Base-by-base conservation (phyloP, 2,113 vertebrate genomes). In the Zapornia atra region DNA sequence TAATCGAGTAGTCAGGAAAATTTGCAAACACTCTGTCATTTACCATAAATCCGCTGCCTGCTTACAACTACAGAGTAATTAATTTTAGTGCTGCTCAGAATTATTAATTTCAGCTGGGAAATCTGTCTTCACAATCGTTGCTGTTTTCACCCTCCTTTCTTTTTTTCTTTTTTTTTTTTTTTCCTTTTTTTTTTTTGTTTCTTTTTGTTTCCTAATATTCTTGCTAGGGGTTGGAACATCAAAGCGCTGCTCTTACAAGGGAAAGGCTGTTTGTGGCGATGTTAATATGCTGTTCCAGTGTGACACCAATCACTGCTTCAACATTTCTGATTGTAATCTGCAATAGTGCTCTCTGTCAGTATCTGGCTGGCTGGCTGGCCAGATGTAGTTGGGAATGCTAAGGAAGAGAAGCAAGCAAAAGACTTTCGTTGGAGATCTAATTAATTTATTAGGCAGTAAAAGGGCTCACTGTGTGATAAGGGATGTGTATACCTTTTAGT, bases 21-120 rank as follows among this genome's bases (percentile, higher is more conserved):
- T 98, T 98, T 98, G 97, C 97, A 98, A 98, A 98, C 97, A 97
- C 95, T 97, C 97, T 98, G 97, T 98, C 97, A 97, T 97, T 98
- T 98, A 96, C 97, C 96, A 97, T 99, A 99, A 98, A 99, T 98
- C 98, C 98, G 68, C 98, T 98, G 97, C 98, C 98, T 98, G 97
- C 98, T 97, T 97, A 96, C 75, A 97, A 97, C 94, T 96, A 92
- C 81, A 72, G 88, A 97, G 96, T 96, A 98, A 98, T 98, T 98
- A 98, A 98, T 98, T 98, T 98, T 95, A 97, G 88, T 97, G 90
- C 89, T 96, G 91, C 88, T 97, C 92, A 97, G 97, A 98, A 97
- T 98, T 98, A 98, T 97, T 97, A 96, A 97, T 98, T 97, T 98
- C 95, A 96, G 40, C 83, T 94, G 71, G 92, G 91, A 98, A 92